A percentile compares a stretch with the other conserved stretches of the same genome.
These are phyloP conservation scores for Cheilosia urbana DNA, from an alignment of 2,888 invertebrate species.

Conservation along the genomic window DNA sequence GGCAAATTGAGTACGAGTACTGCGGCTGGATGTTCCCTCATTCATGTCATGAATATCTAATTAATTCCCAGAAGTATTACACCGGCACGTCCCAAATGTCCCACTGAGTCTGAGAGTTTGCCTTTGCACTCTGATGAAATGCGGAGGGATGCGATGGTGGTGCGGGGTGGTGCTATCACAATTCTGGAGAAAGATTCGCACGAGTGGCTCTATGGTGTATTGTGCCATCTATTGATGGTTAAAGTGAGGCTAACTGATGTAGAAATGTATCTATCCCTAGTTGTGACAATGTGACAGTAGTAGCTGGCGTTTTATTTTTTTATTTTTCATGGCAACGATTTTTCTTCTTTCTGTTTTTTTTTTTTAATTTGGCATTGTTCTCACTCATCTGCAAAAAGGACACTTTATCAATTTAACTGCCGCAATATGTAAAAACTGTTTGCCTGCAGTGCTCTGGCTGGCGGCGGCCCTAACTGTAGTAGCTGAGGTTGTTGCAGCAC, in stretches of 20 bases:
- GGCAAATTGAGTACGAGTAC: conserved; percentile 46
- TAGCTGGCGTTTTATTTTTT: background rate
- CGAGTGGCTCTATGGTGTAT: conserved; percentile 32
- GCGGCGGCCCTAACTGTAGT: conserved; percentile 30
- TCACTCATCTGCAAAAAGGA: conserved; percentile 74
- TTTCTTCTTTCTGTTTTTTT: background rate
- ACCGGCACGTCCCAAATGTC: conserved; percentile 70
- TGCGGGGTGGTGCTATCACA: background rate
- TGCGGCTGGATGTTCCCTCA: conserved; percentile 60
- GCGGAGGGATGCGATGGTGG: background rate
- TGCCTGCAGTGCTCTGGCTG: conserved; percentile 62
- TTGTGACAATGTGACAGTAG: background rate
- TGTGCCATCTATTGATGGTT: conserved; percentile 55
- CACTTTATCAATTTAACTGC: conserved; percentile 75
- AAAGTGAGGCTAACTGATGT: conserved; percentile 28
- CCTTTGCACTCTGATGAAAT: background rate
- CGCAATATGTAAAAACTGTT: conserved; percentile 74
- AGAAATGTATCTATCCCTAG: background rate
- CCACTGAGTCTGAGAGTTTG: conserved; percentile 36
- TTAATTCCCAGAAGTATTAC: conserved; percentile 73
- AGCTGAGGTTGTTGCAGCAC: conserved; percentile 63
- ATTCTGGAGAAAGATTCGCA: conserved; percentile 27
- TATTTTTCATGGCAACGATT: background rate
- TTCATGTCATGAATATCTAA: conserved; percentile 75
- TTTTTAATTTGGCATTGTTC: conserved; percentile 54